Conservation (phyloP, 2,888 invertebrate species). For the Brenthis hecate region DNA sequence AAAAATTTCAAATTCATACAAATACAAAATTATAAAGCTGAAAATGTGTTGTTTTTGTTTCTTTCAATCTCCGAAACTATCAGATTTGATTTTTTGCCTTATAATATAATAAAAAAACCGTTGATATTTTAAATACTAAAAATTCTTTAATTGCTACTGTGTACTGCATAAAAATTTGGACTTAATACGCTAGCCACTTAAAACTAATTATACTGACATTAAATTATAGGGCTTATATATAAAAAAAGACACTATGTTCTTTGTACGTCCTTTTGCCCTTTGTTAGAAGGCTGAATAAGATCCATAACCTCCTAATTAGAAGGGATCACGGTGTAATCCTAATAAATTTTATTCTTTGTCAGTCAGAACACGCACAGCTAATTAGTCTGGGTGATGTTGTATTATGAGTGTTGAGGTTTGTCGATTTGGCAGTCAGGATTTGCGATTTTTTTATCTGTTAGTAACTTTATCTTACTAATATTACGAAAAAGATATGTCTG, state of each 20-base stretch:
- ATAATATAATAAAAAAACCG: no score
- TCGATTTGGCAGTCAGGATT: neutral
- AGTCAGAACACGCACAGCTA: constrained; percentile 13
- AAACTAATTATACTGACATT: neutral
- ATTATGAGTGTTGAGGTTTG: neutral
- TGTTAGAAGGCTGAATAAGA: constrained; percentile 9
- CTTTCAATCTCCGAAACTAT: no score
- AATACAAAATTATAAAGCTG: no score
- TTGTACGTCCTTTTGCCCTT: constrained; percentile 1
- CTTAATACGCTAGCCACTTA: no score
- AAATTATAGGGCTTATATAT: neutral
- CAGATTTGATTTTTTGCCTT: no score
- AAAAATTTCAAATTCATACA: no score
- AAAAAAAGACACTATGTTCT: constrained; percentile 7
- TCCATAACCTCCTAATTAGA: constrained; percentile 24
- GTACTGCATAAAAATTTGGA: no score
- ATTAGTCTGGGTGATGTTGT: constrained; percentile 8
- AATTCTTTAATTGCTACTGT: no score
- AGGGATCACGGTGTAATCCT: constrained; percentile 22
- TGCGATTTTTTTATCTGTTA: neutral
- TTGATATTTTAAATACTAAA: no score
- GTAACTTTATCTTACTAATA: no score
- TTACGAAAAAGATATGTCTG: no score
- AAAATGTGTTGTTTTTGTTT: no score
- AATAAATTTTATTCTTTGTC: constrained; percentile 21